A percentile compares a stretch with the other conserved stretches of the same genome.
Evolutionary conservation across 1,140 invertebrate species (phyloP).

Genomic region (Atta texana): DNA sequence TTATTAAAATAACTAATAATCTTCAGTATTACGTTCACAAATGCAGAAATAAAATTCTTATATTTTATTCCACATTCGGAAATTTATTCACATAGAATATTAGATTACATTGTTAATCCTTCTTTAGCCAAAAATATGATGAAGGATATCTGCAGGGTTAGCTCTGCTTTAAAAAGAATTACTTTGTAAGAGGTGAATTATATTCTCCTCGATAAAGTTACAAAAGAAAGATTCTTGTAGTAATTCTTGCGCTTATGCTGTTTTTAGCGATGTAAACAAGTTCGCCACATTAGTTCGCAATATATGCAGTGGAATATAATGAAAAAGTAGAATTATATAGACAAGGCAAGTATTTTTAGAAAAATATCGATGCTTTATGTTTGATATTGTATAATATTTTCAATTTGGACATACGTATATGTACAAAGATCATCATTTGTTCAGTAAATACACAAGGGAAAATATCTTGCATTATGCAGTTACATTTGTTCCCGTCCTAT

Average conservation of each 20-base stretch:
- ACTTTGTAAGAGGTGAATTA: slow-evolving; percentile 21
- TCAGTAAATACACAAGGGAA: not conserved
- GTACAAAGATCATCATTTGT: not conserved
- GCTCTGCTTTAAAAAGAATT: slow-evolving; percentile 26
- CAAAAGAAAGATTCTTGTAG: slow-evolving; percentile 50
- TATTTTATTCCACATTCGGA: not conserved
- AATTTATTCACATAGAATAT: not conserved
- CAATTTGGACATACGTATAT: not conserved
- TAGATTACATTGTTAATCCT: slow-evolving; percentile 9
- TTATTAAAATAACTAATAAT: not conserved
- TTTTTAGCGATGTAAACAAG: slow-evolving; percentile 60
- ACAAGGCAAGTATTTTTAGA: not conserved
- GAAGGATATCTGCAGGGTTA: not conserved
- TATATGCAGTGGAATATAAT: slow-evolving; percentile 22
- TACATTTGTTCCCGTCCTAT: not conserved
- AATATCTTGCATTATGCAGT: slow-evolving; percentile 14
- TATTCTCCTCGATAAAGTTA: slow-evolving; percentile 39
- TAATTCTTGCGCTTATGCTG: slow-evolving; percentile 43
- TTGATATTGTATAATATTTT: not conserved
- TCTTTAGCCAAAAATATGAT: slow-evolving; percentile 5
- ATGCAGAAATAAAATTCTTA: not conserved
- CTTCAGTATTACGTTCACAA: slow-evolving; percentile 5
- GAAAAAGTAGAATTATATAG: slow-evolving; percentile 14
- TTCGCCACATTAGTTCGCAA: slow-evolving; percentile 43
- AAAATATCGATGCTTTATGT: not conserved